Percentiles rank a stretch among this genome's conserved stretches.
Conservation (phyloP, 2,113 vertebrate species). For the Alosa alosa region DNA sequence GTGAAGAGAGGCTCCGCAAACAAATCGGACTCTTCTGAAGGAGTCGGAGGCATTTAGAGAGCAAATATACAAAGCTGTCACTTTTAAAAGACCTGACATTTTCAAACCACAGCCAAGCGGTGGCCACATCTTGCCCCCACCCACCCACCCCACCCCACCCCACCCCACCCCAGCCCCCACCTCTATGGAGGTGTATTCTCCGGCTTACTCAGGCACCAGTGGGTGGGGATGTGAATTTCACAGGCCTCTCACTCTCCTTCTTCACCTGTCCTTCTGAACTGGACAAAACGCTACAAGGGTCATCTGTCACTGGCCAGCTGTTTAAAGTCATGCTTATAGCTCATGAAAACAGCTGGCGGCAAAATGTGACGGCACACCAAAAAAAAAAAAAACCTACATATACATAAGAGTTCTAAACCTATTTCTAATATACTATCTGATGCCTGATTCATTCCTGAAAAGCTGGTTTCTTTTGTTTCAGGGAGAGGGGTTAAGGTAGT, state of each 20-base stretch:
- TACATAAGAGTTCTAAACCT: background rate
- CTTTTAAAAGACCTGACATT: slow-evolving; percentile 7
- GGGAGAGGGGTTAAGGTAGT: background rate
- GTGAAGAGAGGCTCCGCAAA: slow-evolving; percentile 24
- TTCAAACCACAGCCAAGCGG: background rate
- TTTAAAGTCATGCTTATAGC: no score
- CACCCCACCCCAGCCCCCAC: background rate
- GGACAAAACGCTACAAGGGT: background rate
- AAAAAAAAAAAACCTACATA: background rate
- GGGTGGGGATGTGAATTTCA: background rate
- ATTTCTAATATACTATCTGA: background rate
- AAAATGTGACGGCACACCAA: background rate
- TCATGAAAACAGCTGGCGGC: no score
- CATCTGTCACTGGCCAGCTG: background rate
- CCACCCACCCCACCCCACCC: background rate
- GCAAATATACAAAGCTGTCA: slow-evolving; percentile 30
- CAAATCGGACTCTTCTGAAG: slow-evolving; percentile 4
- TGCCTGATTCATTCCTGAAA: background rate
- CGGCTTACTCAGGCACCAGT: background rate
- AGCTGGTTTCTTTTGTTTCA: background rate
- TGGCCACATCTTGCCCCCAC: background rate
- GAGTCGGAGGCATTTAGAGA: slow-evolving; percentile 10
- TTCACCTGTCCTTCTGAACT: background rate
- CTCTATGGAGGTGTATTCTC: background rate
- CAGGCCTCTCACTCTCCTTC: background rate